Evolutionary conservation across 2,888 invertebrate species (phyloP), one percentile per base, ranked within the genome.

Genomic region (Caprella mutica): DNA sequence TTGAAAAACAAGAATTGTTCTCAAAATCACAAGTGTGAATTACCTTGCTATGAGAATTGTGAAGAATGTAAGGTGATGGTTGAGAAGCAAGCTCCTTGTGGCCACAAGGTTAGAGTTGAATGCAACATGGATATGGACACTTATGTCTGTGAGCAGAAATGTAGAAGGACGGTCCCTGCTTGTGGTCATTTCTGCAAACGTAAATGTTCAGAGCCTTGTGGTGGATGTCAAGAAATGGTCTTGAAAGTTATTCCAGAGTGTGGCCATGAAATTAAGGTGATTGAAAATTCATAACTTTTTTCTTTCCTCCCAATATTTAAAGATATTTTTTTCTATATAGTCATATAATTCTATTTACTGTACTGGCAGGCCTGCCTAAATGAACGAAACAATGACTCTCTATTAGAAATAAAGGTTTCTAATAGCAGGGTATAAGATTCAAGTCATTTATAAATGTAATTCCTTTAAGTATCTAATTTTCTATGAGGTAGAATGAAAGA

Each of bases 11-110:
- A 56, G 5, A 44, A 43, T 1, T 60, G 81, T 68, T 70, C 69
- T 1, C 70, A 71, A 3, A 51, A 42, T 24, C 80, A 80, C 66
- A 71, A 70, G 52, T 80, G 80, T 63, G 62, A 66, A 9, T 77
- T 74, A 65, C 58, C 66, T 35, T 84, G 83, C 66, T 71, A 70
- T 65, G 75, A 81, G 68, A 61, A 67, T 2, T 69, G 70, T 51
- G 62, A 62, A 2, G 17, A 14, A 9, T 60, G 60, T 33, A 24
- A 6, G 9, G n/a, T 33, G 8, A 19, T n/a, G 12, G 51, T 53
- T 4, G 46, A 27, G 19, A 53, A 57, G 23, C 42, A 33, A 19
- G 24, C 35, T 8, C 71, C 73, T 6, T 80, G 80, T 69, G 78
- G 78, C 3, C 80, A 80, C 64, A 61, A 58, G 33, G 73, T 76